Percentiles rank a stretch among this genome's conserved stretches.
These are phyloP conservation scores for Hyppa rectilinea DNA, from an alignment of 2,888 invertebrate genomes.

Conservation along the genomic window DNA sequence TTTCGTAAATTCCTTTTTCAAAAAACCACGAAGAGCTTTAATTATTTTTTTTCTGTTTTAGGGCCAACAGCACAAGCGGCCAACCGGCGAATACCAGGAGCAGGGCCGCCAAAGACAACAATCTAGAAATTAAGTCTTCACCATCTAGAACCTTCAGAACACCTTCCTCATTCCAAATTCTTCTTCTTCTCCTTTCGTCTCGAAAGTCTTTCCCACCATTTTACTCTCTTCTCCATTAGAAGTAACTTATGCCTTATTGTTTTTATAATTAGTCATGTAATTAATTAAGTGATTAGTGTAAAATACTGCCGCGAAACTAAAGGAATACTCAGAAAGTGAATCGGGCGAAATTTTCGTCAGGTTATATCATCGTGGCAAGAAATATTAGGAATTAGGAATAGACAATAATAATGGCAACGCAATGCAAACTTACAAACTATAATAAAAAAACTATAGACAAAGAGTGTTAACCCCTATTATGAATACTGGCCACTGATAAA, in stretches of 20 bases:
- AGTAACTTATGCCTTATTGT: conserved; percentile 71
- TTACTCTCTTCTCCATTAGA: conserved; percentile 62
- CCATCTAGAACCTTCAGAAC: conserved; percentile 57
- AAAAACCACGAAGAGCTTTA: neutral
- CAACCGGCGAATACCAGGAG: conserved; percentile 75
- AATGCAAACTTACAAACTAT: neutral
- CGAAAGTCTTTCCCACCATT: conserved; percentile 71
- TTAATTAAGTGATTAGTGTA: conserved; percentile 71
- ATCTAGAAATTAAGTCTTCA: conserved; percentile 78
- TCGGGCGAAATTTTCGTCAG: conserved; percentile 44
- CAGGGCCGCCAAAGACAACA: conserved; percentile 73
- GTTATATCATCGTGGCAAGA: conserved; percentile 30
- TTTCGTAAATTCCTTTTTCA: no score
- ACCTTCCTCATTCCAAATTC: conserved; percentile 59
- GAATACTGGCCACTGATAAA: conserved; percentile 1
- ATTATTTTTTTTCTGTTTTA: conserved; percentile 66
- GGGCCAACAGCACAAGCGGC: conserved; percentile 77
- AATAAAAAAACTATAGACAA: no score
- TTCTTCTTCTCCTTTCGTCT: conserved; percentile 58
- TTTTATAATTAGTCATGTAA: conserved; percentile 72
- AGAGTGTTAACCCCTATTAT: neutral
- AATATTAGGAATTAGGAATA: neutral
- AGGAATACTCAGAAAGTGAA: conserved; percentile 63
- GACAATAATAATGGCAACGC: neutral
- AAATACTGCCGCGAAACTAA: conserved; percentile 65